A percentile compares a stretch with the other conserved stretches of the same genome.
phyloP scores from a whole-genome alignment of 2,888 invertebrate genomes.

The Acronicta aceris region DNA sequence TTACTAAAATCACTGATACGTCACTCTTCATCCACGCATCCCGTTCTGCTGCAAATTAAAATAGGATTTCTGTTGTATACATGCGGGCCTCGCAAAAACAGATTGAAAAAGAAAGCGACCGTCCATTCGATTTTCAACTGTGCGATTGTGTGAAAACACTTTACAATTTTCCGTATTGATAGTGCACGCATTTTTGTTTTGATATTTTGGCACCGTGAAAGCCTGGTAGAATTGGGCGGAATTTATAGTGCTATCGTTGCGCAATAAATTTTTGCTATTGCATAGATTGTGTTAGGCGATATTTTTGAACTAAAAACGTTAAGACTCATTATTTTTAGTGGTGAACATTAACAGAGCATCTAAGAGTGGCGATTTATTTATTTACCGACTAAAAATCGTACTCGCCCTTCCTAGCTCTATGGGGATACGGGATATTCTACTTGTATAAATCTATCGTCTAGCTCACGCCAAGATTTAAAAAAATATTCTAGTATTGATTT shows the following conservation, averaged over 20 bases:
- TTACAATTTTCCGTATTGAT: slow-evolving; percentile 24
- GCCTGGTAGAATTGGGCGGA: slow-evolving; percentile 38
- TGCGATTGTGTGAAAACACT: slow-evolving; percentile 21
- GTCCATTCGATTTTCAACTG: slow-evolving; percentile 25
- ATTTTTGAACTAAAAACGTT: slow-evolving; percentile 18
- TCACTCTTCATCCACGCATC: slow-evolving; percentile 29
- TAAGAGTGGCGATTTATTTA: no score
- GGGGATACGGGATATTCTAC: no score
- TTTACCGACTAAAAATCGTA: no score
- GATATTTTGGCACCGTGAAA: slow-evolving; percentile 47
- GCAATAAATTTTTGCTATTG: slow-evolving; percentile 39
- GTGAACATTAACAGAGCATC: no score
- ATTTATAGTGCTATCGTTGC: slow-evolving; percentile 20
- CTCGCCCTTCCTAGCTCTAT: no score
- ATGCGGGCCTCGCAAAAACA: slow-evolving; percentile 20
- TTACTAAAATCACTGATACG: slow-evolving; percentile 19
- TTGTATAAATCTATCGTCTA: no score
- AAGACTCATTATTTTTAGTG: slow-evolving; percentile 18
- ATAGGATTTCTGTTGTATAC: slow-evolving; percentile 32
- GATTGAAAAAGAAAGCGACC: slow-evolving; percentile 30
- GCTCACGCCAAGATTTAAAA: no score
- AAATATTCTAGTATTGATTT: slow-evolving; percentile 9
- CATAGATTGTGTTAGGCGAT: slow-evolving; percentile 17
- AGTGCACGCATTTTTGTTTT: slow-evolving; percentile 29
- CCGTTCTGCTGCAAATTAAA: slow-evolving; percentile 29